Evolutionary conservation across 2,797 vertebrate species (phyloP).

Genomic region (Scyliorhinus canicula): DNA sequence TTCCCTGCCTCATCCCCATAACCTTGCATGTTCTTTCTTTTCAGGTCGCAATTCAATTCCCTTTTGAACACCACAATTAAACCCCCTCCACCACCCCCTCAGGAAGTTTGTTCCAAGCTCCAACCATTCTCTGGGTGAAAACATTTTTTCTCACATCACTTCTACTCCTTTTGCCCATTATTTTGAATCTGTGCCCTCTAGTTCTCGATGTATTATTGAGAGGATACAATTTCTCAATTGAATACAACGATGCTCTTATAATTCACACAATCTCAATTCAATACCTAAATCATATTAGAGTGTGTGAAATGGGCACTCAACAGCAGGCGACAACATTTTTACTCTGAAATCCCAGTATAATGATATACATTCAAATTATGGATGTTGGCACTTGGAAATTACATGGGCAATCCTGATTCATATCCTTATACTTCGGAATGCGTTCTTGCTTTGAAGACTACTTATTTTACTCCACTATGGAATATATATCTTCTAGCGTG

Average conservation of each 20-base stretch:
- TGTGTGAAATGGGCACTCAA: neutral
- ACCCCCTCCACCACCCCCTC: too few relatives aligned
- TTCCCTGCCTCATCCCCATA: too few relatives aligned
- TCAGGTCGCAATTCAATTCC: too few relatives aligned
- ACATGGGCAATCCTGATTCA: neutral
- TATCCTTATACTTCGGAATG: neutral
- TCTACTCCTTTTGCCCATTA: too few relatives aligned
- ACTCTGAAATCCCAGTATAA: neutral
- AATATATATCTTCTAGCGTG: neutral
- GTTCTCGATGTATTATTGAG: too few relatives aligned
- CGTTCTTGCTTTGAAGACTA: neutral
- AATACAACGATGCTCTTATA: neutral
- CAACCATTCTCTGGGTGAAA: too few relatives aligned
- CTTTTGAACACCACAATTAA: too few relatives aligned
- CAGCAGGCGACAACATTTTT: neutral
- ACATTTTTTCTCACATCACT: too few relatives aligned
- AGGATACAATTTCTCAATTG: too few relatives aligned
- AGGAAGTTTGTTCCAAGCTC: too few relatives aligned
- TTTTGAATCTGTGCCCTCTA: too few relatives aligned
- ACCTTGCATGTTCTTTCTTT: too few relatives aligned
- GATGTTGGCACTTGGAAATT: neutral
- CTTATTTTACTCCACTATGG: neutral
- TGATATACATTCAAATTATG: neutral
- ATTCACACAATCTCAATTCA: neutral
- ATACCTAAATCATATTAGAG: neutral